Conservation (phyloP, 2,888 invertebrate species). For the Sericinus montela region DNA sequence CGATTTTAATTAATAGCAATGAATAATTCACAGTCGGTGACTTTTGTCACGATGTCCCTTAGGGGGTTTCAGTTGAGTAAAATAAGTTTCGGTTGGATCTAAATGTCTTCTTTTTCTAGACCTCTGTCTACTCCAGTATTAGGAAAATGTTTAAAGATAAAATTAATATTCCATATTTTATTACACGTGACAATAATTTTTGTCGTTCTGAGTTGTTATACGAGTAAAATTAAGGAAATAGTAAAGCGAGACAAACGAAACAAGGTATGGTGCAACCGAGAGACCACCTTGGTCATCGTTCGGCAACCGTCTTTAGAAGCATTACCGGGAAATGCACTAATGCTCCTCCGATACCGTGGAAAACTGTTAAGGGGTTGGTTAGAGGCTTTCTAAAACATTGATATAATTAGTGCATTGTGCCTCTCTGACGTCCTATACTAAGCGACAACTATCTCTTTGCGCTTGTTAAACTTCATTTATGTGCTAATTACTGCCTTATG, state of each 20-base stretch:
- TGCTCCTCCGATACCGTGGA: slow-evolving; percentile 69
- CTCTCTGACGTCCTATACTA: slow-evolving; percentile 55
- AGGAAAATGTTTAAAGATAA: no score
- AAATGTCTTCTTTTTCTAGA: no score
- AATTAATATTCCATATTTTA: no score
- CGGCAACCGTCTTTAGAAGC: slow-evolving; percentile 70
- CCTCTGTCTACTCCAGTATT: no score
- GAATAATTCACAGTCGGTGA: no score
- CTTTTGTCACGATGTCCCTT: no score
- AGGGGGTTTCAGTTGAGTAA: no score
- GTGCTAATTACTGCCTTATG: slow-evolving; percentile 32
- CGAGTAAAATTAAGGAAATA: no score
- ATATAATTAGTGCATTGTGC: slow-evolving; percentile 76
- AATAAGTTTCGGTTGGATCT: no score
- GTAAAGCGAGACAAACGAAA: not conserved
- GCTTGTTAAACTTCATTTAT: slow-evolving; percentile 24
- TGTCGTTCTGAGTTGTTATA: no score
- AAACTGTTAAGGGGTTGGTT: slow-evolving; percentile 79
- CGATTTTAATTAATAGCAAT: no score
- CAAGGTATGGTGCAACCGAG: slow-evolving; percentile 30
- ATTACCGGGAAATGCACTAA: slow-evolving; percentile 77
- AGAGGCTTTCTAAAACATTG: slow-evolving; percentile 76
- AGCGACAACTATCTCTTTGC: slow-evolving; percentile 30
- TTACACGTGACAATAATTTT: no score
- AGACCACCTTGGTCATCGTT: slow-evolving; percentile 62